phyloP scores from a whole-genome alignment of 1,140 invertebrate species.

The Delia radicum region DNA sequence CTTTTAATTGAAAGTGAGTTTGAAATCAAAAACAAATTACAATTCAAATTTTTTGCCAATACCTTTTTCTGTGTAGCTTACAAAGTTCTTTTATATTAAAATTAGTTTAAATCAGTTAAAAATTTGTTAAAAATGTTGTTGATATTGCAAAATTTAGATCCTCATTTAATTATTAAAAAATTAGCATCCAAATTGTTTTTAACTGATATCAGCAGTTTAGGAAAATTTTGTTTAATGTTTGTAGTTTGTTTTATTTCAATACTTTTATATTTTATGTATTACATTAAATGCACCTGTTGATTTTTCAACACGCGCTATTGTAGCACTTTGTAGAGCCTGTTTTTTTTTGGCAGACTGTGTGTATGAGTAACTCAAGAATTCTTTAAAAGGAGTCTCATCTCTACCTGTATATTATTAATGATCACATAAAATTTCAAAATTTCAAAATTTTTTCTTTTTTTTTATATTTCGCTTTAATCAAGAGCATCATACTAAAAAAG shows the following conservation, averaged over 20 bases:
- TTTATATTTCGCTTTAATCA: background rate
- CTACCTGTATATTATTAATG: conserved; percentile 4
- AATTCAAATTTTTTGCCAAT: too few species aligned
- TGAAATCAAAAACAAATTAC: too few species aligned
- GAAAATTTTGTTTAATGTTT: too few species aligned
- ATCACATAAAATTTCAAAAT: background rate
- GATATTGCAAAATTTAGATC: background rate
- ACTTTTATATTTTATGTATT: too few species aligned
- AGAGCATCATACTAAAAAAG: background rate
- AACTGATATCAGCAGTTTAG: too few species aligned
- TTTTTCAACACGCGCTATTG: background rate
- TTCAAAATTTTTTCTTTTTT: background rate
- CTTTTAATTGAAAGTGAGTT: too few species aligned
- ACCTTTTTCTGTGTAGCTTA: too few species aligned
- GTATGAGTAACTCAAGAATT: background rate
- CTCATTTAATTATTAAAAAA: background rate
- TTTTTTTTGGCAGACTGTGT: background rate
- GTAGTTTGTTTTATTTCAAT: too few species aligned
- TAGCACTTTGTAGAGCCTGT: background rate
- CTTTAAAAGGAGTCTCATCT: background rate
- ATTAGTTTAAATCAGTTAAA: too few species aligned
- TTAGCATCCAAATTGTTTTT: background rate
- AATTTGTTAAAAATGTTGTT: too few species aligned
- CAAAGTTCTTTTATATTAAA: too few species aligned
- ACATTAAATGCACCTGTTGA: background rate